These are phyloP conservation scores for Melangyna quadrimaculata DNA, from an alignment of 2,888 invertebrate species.

Conservation along the genomic window DNA sequence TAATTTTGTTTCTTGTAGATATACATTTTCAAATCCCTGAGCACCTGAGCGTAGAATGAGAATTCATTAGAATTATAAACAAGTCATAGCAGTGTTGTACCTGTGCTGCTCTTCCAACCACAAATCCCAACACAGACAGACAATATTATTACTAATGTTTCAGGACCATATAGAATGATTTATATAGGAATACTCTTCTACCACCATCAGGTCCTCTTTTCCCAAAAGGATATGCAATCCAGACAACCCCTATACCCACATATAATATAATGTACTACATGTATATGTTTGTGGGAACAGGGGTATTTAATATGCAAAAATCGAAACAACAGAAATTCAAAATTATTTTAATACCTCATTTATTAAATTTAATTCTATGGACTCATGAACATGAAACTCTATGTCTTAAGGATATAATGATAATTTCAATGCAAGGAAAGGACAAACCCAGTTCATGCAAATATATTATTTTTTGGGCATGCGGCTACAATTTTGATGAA, in stretches of 20 bases:
- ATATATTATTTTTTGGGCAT: constrained; percentile 30
- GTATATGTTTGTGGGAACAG: no score
- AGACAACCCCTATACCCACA: background rate
- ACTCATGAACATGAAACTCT: background rate
- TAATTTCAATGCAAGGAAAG: constrained; percentile 34
- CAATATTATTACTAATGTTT: constrained; percentile 21
- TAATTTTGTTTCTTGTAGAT: constrained; percentile 34
- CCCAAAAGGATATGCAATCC: constrained; percentile 26
- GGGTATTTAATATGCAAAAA: background rate
- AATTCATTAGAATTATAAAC: constrained; percentile 26
- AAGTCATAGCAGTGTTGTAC: background rate
- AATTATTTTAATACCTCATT: constrained; percentile 65
- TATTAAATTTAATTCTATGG: constrained; percentile 36
- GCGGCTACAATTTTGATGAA: constrained; percentile 59
- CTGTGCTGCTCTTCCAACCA: constrained; percentile 31
- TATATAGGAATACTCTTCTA: background rate
- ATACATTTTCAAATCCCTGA: constrained; percentile 39
- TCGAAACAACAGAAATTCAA: constrained; percentile 51
- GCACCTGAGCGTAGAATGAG: constrained; percentile 3
- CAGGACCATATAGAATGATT: background rate
- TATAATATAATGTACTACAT: no score
- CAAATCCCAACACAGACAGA: constrained; percentile 61
- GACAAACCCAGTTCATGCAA: constrained; percentile 48
- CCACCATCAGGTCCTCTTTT: background rate
- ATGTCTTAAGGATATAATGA: constrained; percentile 7